Evolutionary conservation across 2,113 vertebrate species (phyloP), one percentile per base, ranked within the genome.

Genomic region (Neolamprologus longior): DNA sequence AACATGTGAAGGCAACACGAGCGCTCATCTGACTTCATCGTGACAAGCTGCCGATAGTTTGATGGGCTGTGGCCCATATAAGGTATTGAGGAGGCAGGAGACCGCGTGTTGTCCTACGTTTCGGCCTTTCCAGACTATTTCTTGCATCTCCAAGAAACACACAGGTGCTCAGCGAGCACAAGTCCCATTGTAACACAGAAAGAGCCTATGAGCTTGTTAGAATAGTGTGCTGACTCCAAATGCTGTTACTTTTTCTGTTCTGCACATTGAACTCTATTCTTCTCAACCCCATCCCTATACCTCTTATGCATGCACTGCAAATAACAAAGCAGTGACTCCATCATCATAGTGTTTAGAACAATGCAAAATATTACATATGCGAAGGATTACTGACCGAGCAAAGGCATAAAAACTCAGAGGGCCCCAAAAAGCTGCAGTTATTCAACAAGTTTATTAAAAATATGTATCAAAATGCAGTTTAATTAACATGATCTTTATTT

Each of bases 21-120:
- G 15, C 66, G 73, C 89, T 83, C 87, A 82, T 84, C 90, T 92
- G 92, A 91, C 91, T 93, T 86, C 88, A 83, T 85, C 28, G 85
- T 91, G 92, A 93, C 89, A 89, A 63, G 76, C 58, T 82, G 86
- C 26, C 7, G 33, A 54, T 42, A 12, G 82, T 76, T 84, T 82
- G 26, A 87, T 3, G n/a, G 31, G 10, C 26, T 17, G 7, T 85
- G 78, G 14, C 40, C 92, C 92, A 79, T 92, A 92, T 90, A 91
- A 54, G 90, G 93, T 7, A 15, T 66, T 28, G 12, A 52, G 15
- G 31, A 52, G 21, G 12, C 21, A 19, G 40, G 15, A 45, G 57
- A 28, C 10, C 10, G 15, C 28, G 4, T 55, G 28, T 15, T 53
- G 17, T 4, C 50, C 21, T 45, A 28, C 8, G n/a, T 17, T 19